Evolutionary conservation across 2,113 vertebrate species (phyloP).

Genomic region (Isichthys henryi): DNA sequence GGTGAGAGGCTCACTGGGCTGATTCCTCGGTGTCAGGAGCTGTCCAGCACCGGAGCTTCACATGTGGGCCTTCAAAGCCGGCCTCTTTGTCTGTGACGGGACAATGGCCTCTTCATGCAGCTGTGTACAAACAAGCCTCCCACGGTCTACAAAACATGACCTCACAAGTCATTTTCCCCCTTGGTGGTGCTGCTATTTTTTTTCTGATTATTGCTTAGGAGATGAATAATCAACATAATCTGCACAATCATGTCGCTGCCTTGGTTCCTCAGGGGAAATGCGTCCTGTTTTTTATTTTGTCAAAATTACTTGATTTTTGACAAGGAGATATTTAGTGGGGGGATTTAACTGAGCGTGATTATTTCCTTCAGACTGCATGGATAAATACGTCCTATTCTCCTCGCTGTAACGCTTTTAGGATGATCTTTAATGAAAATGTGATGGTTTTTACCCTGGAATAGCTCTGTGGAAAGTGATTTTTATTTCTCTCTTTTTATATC

Average conservation of each 20-base stretch:
- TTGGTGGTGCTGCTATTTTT: neutral
- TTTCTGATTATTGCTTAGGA: neutral
- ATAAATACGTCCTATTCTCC: neutral
- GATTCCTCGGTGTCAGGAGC: slow-evolving; percentile 3
- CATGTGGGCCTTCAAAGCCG: neutral
- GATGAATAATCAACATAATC: neutral
- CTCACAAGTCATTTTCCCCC: neutral
- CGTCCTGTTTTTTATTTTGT: neutral
- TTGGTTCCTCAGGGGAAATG: neutral
- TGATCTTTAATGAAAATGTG: neutral
- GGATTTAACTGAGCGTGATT: neutral
- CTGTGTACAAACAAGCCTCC: neutral
- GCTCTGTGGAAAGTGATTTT: neutral
- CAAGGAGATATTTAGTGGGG: slow-evolving; percentile 9
- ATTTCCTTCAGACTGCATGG: neutral
- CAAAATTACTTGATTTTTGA: neutral
- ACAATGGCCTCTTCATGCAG: neutral
- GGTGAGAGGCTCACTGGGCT: neutral
- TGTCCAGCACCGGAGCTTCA: neutral
- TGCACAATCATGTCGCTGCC: neutral
- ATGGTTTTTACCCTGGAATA: neutral
- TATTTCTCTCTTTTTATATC: neutral
- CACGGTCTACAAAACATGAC: neutral
- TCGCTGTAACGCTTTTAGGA: neutral
- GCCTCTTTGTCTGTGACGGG: neutral